Percentiles rank a stretch among this genome's conserved stretches.
These are phyloP conservation scores for Sebastiscus albofasciatus DNA, from an alignment of 2,797 vertebrate species.

Conservation along the genomic window DNA sequence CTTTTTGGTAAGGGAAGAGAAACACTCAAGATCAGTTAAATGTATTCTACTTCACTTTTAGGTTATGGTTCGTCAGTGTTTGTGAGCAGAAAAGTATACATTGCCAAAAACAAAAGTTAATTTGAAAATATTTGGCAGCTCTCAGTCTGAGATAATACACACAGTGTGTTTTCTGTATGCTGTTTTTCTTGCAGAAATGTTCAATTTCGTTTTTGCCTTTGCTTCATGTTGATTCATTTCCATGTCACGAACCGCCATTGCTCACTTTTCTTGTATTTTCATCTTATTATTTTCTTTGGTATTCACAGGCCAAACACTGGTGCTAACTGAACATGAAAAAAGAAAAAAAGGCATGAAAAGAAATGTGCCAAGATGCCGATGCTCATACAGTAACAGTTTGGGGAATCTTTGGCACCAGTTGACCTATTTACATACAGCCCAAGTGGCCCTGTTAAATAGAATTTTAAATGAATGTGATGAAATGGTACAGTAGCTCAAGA, in stretches of 20 bases:
- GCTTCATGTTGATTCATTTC: background rate
- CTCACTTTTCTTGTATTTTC: background rate
- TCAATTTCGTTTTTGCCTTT: background rate
- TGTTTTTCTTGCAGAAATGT: background rate
- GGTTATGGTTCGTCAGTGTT: background rate
- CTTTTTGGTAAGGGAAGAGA: background rate
- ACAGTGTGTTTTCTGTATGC: background rate
- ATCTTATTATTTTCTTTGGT: background rate
- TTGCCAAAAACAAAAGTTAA: background rate
- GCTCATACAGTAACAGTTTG: constrained; percentile 21
- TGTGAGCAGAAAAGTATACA: background rate
- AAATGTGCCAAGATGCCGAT: constrained; percentile 1
- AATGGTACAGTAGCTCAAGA: constrained; percentile 23
- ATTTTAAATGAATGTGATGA: constrained; percentile 33
- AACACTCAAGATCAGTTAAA: background rate
- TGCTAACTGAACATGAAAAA: background rate
- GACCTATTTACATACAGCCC: constrained; percentile 47
- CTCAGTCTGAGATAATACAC: background rate
- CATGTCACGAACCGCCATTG: background rate
- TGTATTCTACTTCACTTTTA: background rate
- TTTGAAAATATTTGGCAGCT: background rate
- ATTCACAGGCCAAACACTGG: background rate
- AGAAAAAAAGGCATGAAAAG: background rate
- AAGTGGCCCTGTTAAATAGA: constrained; percentile 22
- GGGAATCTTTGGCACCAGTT: constrained; percentile 46